Percentiles rank a stretch among this genome's conserved stretches.
These are phyloP conservation scores for Leucopsar rothschildi DNA, from an alignment of 2,113 vertebrate species.

Conservation along the genomic window DNA sequence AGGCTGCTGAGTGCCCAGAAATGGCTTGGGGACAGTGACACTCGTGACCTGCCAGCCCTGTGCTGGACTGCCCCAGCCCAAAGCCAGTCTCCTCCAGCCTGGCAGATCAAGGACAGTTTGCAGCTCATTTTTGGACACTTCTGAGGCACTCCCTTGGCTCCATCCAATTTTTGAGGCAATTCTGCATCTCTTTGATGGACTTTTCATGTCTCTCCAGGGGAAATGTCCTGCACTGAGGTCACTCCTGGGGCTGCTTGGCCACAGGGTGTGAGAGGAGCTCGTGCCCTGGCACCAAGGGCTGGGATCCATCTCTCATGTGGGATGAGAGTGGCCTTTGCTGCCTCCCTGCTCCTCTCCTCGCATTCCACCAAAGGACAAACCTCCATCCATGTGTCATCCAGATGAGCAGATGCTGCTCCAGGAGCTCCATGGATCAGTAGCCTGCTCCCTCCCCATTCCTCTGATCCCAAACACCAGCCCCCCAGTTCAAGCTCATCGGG, in stretches of 20 bases:
- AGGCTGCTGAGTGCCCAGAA: background rate
- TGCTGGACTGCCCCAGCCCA: background rate
- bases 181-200: background rate
- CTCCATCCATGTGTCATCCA: slow-evolving; percentile 43
- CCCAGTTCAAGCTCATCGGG: background rate
- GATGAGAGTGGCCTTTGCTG: background rate
- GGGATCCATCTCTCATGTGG: background rate
- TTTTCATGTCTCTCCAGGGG: background rate
- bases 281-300: background rate
- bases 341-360: background rate
- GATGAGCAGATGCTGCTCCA: slow-evolving; percentile 45
- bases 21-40: background rate
- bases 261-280: background rate
- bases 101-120: slow-evolving; percentile 23
- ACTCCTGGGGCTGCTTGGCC: background rate
- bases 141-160: slow-evolving; percentile 28
- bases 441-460: slow-evolving; percentile 17
- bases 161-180: background rate
- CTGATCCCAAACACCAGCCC: slow-evolving; percentile 40
- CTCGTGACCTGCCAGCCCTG: background rate
- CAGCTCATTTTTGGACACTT: slow-evolving; percentile 19
- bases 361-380: slow-evolving; percentile 25
- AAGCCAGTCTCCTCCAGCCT: background rate
- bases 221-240: background rate
- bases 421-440: slow-evolving; percentile 43